phyloP scores from a whole-genome alignment of 1,140 invertebrate genomes.

The Oedothorax gibbosus region DNA sequence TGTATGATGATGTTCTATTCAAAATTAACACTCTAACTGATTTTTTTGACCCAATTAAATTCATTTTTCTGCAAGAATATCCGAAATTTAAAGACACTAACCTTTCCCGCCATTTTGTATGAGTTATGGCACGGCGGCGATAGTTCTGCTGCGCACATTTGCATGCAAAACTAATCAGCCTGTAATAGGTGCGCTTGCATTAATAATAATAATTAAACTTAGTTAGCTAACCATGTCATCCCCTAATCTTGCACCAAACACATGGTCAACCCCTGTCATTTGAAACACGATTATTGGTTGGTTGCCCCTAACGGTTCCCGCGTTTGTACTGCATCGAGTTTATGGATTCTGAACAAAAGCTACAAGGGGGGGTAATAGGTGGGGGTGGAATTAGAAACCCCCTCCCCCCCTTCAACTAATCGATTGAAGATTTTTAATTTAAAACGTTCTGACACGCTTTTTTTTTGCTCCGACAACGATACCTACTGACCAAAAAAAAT shows the following conservation, averaged over 20 bases:
- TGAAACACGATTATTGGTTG: constrained; percentile 5
- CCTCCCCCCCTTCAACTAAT: constrained; percentile 33
- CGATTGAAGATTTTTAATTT: constrained; percentile 59
- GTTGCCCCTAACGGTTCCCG: constrained; percentile 32
- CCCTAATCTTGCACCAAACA: neutral
- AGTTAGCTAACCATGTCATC: constrained; percentile 20
- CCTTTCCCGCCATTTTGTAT: constrained; percentile 62
- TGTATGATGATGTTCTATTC: constrained; percentile 10
- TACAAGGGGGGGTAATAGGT: constrained; percentile 53
- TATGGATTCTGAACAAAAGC: constrained; percentile 57
- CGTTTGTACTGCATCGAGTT: constrained; percentile 57
- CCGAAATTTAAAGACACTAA: constrained; percentile 60
- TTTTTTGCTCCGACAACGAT: neutral
- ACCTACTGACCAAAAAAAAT: neutral
- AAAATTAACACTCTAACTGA: constrained; percentile 1
- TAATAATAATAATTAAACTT: constrained; percentile 20
- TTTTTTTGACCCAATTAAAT: constrained; percentile 26
- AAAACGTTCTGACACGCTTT: neutral
- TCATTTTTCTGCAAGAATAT: constrained; percentile 55
- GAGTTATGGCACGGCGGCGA: constrained; percentile 59
- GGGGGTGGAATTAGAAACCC: constrained; percentile 42
- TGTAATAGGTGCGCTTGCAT: constrained; percentile 27
- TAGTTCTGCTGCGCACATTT: constrained; percentile 59
- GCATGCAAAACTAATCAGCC: constrained; percentile 58
- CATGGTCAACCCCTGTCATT: constrained; percentile 3